These are phyloP conservation scores for Oreochromis tanganicae DNA, from an alignment of 2,113 vertebrate species.

Conservation along the genomic window DNA sequence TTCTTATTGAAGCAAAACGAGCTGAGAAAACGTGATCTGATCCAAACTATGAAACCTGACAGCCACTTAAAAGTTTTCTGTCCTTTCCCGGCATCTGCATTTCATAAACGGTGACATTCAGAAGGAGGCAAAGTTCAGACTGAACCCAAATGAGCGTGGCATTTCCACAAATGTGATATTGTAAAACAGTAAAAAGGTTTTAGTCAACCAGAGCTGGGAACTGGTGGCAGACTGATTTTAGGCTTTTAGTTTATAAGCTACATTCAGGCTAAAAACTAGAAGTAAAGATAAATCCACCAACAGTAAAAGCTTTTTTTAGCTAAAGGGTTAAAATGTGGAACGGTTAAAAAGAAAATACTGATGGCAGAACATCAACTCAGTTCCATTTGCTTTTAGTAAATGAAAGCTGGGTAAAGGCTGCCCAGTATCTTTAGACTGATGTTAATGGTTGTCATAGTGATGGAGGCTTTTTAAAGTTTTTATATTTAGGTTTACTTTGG, in stretches of 20 bases:
- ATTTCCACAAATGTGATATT: not conserved
- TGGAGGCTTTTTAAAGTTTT: not conserved
- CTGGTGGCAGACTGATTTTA: not conserved
- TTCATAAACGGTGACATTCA: not conserved
- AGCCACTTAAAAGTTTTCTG: not conserved
- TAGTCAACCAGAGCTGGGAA: not conserved
- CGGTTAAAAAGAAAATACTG: not conserved
- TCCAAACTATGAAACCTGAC: not conserved
- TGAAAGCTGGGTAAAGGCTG: not conserved
- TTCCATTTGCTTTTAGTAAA: not conserved
- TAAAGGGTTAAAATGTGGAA: not conserved
- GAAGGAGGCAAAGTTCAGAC: not conserved
- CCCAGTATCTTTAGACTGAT: not conserved
- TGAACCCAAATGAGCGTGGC: not conserved
- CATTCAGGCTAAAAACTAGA: not conserved
- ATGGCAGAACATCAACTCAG: not conserved
- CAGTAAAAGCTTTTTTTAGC: not conserved
- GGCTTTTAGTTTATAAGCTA: not conserved
- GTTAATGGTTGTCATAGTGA: conserved; percentile 3
- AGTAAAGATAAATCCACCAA: not conserved
- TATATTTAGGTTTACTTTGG: not conserved
- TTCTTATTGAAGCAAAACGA: not conserved
- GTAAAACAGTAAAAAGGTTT: not conserved
- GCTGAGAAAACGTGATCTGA: not conserved
- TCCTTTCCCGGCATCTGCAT: not conserved